Evolutionary conservation across 2,888 invertebrate genomes (phyloP).

Genomic region (Drepana falcataria): DNA sequence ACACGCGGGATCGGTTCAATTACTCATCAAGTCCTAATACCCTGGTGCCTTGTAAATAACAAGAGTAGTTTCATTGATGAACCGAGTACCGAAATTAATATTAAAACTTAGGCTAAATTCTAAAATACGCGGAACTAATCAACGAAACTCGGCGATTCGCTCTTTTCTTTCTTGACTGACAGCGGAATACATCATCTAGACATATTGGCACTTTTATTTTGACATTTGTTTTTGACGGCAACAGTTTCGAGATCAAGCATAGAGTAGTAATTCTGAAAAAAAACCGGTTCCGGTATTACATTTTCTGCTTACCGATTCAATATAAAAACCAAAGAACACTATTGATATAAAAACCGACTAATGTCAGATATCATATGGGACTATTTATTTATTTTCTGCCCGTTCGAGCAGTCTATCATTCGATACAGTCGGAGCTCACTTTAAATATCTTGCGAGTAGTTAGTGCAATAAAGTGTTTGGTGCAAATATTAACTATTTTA

Average conservation of each 20-base stretch:
- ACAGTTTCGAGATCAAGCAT: no score
- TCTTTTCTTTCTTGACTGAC: conserved; percentile 1
- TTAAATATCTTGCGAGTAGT: no score
- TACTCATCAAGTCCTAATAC: conserved; percentile 8
- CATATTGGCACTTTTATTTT: no score
- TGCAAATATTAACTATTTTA: neutral
- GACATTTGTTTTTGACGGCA: no score
- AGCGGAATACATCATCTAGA: neutral
- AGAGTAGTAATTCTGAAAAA: no score
- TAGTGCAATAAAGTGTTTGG: neutral
- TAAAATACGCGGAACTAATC: conserved; percentile 15
- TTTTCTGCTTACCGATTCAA: no score
- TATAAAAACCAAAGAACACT: no score
- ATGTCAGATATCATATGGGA: neutral
- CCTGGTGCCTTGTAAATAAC: conserved; percentile 6
- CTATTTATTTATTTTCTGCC: conserved; percentile 1
- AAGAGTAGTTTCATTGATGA: conserved; percentile 13
- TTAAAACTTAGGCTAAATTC: conserved; percentile 8
- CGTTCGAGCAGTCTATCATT: no score
- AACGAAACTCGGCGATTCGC: conserved; percentile 25
- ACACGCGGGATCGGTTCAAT: conserved; percentile 11
- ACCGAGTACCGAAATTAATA: conserved; percentile 14
- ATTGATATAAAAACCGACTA: neutral
- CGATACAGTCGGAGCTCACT: no score
- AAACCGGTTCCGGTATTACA: no score